Base-by-base conservation (phyloP, 1,140 invertebrate species). In the Mercenaria mercenaria region DNA sequence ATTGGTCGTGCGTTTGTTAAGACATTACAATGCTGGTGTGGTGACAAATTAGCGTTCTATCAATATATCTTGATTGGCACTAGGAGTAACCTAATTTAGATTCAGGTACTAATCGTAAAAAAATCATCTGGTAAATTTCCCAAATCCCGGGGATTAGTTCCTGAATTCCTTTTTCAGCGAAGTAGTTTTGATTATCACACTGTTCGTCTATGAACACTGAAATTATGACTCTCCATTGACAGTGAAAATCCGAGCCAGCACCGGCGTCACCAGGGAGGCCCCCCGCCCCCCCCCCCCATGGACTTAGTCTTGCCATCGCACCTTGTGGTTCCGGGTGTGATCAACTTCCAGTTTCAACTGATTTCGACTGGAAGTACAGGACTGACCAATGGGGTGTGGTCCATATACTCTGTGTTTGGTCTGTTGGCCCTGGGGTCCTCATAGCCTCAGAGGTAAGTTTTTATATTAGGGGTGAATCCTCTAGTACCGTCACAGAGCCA, bases 51-150 rank as follows among this genome's bases (percentile, higher is more conserved):
- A 13, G 85, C 13, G 41, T 76, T 59, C 23, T 83, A 13, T 80
- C 79, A 34, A 56, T 50, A n/a, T n/a, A 29, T 77, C 86, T 26
- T 61, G 37, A 47, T 79, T 84, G 67, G 69, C 50, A 85, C 77
- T 59, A 26, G 39, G 23, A 20, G 52, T 23, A n/a, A 64, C 43
- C 59, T 52, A 29, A 6, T 39, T 56, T 34, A 23, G 61, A 41
- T 20, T 72, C 64, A 32, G 64, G 81, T 23, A 92, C 91, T 85
- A 59, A 95, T 69, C 50, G 98, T 97, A 41, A 99, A 96, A 96
- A 99, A 99, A 94, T 97, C 97, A 47, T 97, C 97, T 2, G 98
- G 98, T 80, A 99, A 95, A 13, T 97, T 97, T 0, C 98, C 98
- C 29, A 99, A 93, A 93, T 99, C 96, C 29, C 98, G 97, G 23